phyloP scores from a whole-genome alignment of 2,888 invertebrate species.

The Ceratothoa steindachneri region DNA sequence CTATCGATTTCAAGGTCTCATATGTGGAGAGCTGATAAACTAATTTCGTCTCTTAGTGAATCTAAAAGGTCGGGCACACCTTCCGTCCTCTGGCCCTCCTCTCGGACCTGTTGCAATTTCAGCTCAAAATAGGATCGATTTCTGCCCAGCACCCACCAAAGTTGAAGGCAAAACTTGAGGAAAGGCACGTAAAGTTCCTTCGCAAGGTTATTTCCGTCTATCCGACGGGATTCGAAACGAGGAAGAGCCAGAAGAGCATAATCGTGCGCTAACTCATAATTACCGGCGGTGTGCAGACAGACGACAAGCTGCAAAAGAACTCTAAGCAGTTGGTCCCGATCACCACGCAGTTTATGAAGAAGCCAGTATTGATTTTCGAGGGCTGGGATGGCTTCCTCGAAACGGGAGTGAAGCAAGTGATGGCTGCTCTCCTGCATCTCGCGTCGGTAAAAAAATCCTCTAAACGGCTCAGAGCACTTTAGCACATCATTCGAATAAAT shows the following conservation, averaged over 20 bases:
- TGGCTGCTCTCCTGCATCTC: conserved; percentile 25
- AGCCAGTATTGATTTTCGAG: conserved; percentile 31
- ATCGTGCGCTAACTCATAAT: conserved; percentile 19
- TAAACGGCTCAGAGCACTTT: conserved; percentile 32
- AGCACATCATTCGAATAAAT: conserved; percentile 30
- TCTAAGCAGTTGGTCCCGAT: conserved; percentile 29
- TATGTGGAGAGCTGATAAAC: conserved; percentile 28
- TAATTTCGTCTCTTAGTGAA: conserved; percentile 35
- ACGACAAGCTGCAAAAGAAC: conserved; percentile 36
- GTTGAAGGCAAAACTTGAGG: conserved; percentile 24
- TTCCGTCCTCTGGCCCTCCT: conserved; percentile 21
- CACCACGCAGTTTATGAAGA: conserved; percentile 28
- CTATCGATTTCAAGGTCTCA: too few species aligned
- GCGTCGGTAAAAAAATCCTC: conserved; percentile 24
- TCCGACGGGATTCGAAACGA: conserved; percentile 20
- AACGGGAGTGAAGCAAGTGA: conserved; percentile 32
- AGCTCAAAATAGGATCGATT: conserved; percentile 15
- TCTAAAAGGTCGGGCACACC: conserved; percentile 31
- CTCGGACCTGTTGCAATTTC: conserved; percentile 19
- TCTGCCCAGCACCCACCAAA: conserved; percentile 32
- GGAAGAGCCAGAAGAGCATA: conserved; percentile 20
- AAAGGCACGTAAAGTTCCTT: conserved; percentile 35
- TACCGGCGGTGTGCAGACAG: conserved; percentile 26
- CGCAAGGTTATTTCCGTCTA: conserved; percentile 20
- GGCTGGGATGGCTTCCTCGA: conserved; percentile 32